Base-by-base conservation (phyloP, 2,888 invertebrate genomes). In the Lathronympha strigana region DNA sequence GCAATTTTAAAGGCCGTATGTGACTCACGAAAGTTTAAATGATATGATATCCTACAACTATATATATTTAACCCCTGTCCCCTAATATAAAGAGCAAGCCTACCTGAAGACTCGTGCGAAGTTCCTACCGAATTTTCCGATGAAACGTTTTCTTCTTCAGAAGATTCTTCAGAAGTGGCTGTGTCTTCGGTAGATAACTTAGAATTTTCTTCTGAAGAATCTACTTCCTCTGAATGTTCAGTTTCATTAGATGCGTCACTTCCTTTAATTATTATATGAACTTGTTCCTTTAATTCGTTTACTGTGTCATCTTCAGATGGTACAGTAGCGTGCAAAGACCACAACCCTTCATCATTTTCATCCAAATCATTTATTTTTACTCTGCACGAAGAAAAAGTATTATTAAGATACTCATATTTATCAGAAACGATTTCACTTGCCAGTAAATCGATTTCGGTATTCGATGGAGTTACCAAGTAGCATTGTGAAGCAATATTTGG, bases 291-390 rank as follows among this genome's bases (percentile, higher is more conserved):
- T n/a, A 47, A 38, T 47, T 38, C 25, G n/a, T 8, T n/a, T 2
- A 31, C 17, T 9, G 21, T 43, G 13, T 9, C 61, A 4, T 40
- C 15, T 50, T 51, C 45, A 31, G 49, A 51, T 17, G 8, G 33
- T 57, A 50, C 13, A 13, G 25, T 38, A 11, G 63, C 54, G 13
- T 63, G 28, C 36, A 63, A 28, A 21, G 63, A 55, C 63, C 63
- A 63, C 8, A 55, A 21, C 1, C 63, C 63, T 55, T 63, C 55
- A 4, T 67, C 67, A 17, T 49, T 45, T 40, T 54, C 23, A 21
- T 55, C 49, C 25, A 67, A 43, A 23, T 64, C 33, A n/a, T 43
- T 66, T 1, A 68, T 57, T 31, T 17, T 49, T 13, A 62, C 66
- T 36, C 11, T 43, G 58, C 68, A 68, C 6, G 4, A 4, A 0